Base-by-base conservation (phyloP, 2,888 invertebrate species). In the Anthophora plumipes region DNA sequence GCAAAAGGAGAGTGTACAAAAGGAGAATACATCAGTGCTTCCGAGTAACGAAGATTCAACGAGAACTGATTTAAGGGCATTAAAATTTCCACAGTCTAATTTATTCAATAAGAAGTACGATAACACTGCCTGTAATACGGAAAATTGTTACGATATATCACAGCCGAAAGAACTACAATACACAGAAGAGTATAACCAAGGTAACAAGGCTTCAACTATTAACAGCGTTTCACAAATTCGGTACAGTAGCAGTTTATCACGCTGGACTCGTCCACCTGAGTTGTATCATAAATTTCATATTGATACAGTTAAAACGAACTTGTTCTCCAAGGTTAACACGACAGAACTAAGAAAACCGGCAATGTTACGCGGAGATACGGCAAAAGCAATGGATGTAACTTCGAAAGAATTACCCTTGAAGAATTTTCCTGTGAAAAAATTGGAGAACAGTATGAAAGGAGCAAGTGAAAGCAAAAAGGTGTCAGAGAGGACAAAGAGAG, bases 221-320 rank as follows among this genome's bases (percentile, higher is more conserved):
- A 31, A 41, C 41, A 50, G 31, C 14, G 12, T 17, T 59, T 46
- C 57, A 12, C 50, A 22, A 25, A 76, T 43, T 50, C 6, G 14
- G 14, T 20, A 41, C 22, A 3, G 20, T 0, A 63, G 17, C 22
- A 39, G 12, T 37, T 5, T 22, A 9, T 0, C 11, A 0, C 31
- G n/a, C 31, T 11, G 17, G 0, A 4, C 11, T 22, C 14, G 8
- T 14, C n/a, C 48, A 0, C 31, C 41, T 0, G 8, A 55, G 41
- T 31, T 50, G 20, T 31, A 22, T 17, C 31, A 31, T 20, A 43
- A 43, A 52, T 12, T 52, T 31, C 12, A 3, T 9, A 1, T 12
- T 12, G 37, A 70, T 60, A 7, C 54, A 9, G 20, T 25, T 14
- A 57, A 48, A 46, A 68, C 20, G 11, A 67, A 22, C 12, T 68